These are phyloP conservation scores for Phainopepla nitens DNA, from an alignment of 2,113 vertebrate genomes.

Conservation along the genomic window DNA sequence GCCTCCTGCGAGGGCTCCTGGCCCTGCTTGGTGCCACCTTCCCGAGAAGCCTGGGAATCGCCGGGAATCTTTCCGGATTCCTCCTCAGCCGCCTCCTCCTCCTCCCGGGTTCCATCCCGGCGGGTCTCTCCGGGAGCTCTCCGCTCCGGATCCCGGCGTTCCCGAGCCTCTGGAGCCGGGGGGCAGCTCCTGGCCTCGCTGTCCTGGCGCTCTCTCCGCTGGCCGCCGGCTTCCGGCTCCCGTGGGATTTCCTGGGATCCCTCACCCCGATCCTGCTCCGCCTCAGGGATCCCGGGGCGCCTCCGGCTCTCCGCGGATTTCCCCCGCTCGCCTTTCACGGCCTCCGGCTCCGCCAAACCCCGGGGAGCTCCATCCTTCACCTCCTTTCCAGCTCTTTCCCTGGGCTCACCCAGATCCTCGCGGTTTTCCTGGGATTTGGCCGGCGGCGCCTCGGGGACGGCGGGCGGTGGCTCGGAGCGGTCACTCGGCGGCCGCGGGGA, in stretches of 20 bases:
- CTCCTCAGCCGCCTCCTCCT: background rate
- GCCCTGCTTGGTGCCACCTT: background rate
- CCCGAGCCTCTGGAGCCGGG: background rate
- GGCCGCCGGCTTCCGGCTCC: background rate
- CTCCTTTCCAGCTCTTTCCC: rapidly evolving
- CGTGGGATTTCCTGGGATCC: background rate
- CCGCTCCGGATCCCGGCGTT: background rate
- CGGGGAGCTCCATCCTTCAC: rapidly evolving
- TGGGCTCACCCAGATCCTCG: rapidly evolving
- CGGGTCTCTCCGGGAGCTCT: background rate
- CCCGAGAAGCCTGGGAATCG: background rate
- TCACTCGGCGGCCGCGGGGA: background rate
- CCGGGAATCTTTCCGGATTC: background rate
- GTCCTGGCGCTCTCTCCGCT: background rate
- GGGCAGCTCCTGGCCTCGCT: background rate
- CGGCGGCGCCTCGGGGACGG: too few species aligned
- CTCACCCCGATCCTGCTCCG: rapidly evolving
- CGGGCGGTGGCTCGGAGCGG: too few species aligned
- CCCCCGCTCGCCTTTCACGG: rapidly evolving
- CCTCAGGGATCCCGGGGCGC: background rate
- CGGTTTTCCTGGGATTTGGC: background rate
- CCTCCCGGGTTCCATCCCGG: background rate
- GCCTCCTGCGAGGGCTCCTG: background rate
- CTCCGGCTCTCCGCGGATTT: background rate
- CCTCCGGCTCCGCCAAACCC: rapidly evolving